Percentiles rank a stretch among this genome's conserved stretches.
phyloP scores from a whole-genome alignment of 2,797 vertebrate species.

The Aeoliscus strigatus region DNA sequence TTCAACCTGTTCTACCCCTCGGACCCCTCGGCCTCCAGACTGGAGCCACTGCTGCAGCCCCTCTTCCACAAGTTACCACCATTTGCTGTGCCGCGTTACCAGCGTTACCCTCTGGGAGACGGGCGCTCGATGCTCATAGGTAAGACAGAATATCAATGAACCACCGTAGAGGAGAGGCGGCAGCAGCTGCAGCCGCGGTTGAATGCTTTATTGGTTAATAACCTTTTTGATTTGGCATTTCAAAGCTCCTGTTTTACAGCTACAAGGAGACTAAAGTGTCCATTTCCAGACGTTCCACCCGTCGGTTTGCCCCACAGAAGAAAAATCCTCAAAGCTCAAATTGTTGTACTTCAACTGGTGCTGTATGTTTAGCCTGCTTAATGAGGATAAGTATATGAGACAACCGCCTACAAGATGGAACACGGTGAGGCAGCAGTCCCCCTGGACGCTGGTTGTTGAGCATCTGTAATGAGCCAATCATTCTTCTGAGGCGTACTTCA shows the following conservation, averaged over 20 bases:
- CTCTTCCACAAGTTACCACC: conserved; percentile 91
- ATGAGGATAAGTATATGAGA: conserved; percentile 37
- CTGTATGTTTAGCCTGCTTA: conserved; percentile 31
- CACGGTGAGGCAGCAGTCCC: conserved; percentile 35
- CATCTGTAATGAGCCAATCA: conserved; percentile 58
- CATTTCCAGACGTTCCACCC: conserved; percentile 2
- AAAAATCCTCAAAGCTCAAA: conserved; percentile 9
- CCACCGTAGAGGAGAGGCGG: background rate
- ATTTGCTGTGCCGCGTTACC: conserved; percentile 88
- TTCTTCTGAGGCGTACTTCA: conserved; percentile 66
- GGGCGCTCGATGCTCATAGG: conserved; percentile 88
- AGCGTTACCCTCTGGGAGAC: conserved; percentile 91
- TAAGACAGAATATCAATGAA: conserved; percentile 60
- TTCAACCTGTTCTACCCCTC: conserved; percentile 98
- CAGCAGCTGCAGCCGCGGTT: conserved; percentile 11
- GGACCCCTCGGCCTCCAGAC: conserved; percentile 92
- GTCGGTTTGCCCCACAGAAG: conserved; percentile 25
- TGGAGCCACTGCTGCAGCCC: conserved; percentile 90
- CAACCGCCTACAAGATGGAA: conserved; percentile 29
- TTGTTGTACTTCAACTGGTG: conserved; percentile 43
- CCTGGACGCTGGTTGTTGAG: conserved; percentile 29
- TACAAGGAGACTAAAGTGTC: conserved; percentile 11
- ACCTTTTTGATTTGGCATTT: conserved; percentile 35
- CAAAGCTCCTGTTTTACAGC: conserved; percentile 18
- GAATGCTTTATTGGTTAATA: conserved; percentile 41